Base-by-base conservation (phyloP, 2,888 invertebrate species). In the Athalia circularis region DNA sequence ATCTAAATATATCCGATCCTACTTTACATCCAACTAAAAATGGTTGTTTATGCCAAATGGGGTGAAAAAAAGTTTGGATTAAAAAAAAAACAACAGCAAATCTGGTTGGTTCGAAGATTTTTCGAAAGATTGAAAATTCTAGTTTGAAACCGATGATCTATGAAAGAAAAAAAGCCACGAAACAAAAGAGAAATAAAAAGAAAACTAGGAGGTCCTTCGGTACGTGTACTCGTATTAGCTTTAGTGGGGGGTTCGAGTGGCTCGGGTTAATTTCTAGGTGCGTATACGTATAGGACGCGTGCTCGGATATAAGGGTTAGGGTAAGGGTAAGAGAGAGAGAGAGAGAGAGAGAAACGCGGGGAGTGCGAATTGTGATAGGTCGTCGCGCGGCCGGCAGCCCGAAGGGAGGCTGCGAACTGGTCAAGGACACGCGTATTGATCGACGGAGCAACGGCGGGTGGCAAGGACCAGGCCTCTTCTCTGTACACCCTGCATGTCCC, bases 361-460 rank as follows among this genome's bases (percentile, higher is more conserved):
- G 74, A 81, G 80, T 81, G 78, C 78, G 80, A 80, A 80, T 82
- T 81, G 81, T 80, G 82, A 82, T 80, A 83, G 82, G 83, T 82
- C 29, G 29, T 29, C 82, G 83, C 79, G 83, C 81, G 80, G 83
- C 80, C 74, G 81, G 80, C 80, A 80, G 81, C 79, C 80, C 79
- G 80, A 82, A 29, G 81, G 85, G 86, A 86, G 86, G 86, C 86
- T 87, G 88, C 84, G 84, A 87, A 85, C 84, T 87, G 88, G 89
- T 88, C 88, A 89, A 89, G 88, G 89, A 87, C 87, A 83, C 83
- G 83, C 85, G 89, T 88, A 89, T 89, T 87, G 88, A 88, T 89
- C 89, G 87, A 83, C 83, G 62, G 77, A 52, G 50, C 72, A 65
- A 77, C 78, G 79, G 65, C 62, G 65, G 79, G 83, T 59, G 64